Base-by-base conservation (phyloP, 2,113 vertebrate genomes). In the Thryonomys swinderianus region DNA sequence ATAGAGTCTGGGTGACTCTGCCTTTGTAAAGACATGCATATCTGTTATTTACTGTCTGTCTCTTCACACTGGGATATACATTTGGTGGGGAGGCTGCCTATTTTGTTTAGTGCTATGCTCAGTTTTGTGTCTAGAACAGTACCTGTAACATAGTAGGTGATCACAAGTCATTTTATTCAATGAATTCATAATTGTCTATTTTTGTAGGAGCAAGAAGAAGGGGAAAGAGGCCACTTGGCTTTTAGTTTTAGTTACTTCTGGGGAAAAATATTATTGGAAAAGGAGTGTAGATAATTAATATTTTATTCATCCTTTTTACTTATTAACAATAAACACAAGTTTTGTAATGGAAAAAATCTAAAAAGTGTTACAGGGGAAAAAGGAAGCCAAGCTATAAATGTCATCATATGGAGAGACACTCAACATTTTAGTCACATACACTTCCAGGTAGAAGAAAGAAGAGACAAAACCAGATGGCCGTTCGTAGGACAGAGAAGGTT, bases 191-290 rank as follows among this genome's bases (percentile, higher is more conserved):
- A 87, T 6, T 90, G 55, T 42, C 34, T 92, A 34, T 84, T 92
- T 95, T 76, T 91, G 42, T 76, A 73, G n/a, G 11, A 48, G n/a
- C 90, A 91, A 85, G 16, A 89, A 85, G 57, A 90, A 32, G 21
- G 51, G 57, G 5, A 42, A 87, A 74, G 59, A 53, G 55, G 66
- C 32, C 21, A 62, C 27, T 45, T 82, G n/a, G 64, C 42, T 88
- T 27, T 61, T 83, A 55, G 78, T 85, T 94, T 91, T 88, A 92
- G 71, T 76, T 96, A 81, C 25, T 37, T 80, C 32, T 85, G 55
- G 1, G 7, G 23, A 55, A 92, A 89, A 94, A 48, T n/a, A 86
- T 90, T 86, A 80, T 89, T 87, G 42, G 90, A 67, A 87, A n/a
- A 40, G 14, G 40, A 71, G 42, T 55, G 27, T 62, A 88, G 40